Percentiles rank a stretch among this genome's conserved stretches.
Evolutionary conservation across 2,888 invertebrate genomes (phyloP).

Genomic region (Archips xylosteana): DNA sequence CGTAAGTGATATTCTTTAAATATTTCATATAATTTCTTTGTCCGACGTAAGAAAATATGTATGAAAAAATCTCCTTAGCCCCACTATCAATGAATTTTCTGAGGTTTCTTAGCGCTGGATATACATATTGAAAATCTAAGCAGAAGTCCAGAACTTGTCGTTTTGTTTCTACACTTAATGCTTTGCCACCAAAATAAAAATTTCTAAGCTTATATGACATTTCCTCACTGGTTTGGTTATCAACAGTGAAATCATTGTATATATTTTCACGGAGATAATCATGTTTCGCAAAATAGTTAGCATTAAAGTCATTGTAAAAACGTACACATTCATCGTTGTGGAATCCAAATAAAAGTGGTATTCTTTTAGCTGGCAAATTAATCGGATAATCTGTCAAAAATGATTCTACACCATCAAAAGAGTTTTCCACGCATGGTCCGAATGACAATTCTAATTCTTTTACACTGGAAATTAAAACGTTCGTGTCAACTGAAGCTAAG

Average conservation of each 20-base stretch:
- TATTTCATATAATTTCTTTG: conserved; percentile 47
- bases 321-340: conserved; percentile 22
- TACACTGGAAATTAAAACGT: conserved; percentile 25
- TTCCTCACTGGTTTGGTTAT: conserved; percentile 42
- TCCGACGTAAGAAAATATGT: conserved; percentile 56
- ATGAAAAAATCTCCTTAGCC: conserved; percentile 51
- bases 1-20: conserved; percentile 47
- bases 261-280: conserved; percentile 40
- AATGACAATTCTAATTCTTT: conserved; percentile 9
- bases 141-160: conserved; percentile 48
- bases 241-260: conserved; percentile 45
- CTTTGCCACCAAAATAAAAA: conserved; percentile 54
- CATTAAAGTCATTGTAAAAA: not conserved
- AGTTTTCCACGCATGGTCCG: conserved; percentile 38
- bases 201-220: conserved; percentile 45
- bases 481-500: conserved; percentile 9
- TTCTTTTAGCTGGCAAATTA: conserved; percentile 5
- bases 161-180: conserved; percentile 42
- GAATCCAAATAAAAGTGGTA: conserved; percentile 40
- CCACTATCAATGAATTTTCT: conserved; percentile 49
- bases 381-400: conserved; percentile 31
- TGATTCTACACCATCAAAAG: conserved; percentile 47
- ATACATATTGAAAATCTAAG: conserved; percentile 54
- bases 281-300: not conserved
- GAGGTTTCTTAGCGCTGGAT: conserved; percentile 53